Conservation (phyloP, 2,888 invertebrate species). For the Formica aserva region DNA sequence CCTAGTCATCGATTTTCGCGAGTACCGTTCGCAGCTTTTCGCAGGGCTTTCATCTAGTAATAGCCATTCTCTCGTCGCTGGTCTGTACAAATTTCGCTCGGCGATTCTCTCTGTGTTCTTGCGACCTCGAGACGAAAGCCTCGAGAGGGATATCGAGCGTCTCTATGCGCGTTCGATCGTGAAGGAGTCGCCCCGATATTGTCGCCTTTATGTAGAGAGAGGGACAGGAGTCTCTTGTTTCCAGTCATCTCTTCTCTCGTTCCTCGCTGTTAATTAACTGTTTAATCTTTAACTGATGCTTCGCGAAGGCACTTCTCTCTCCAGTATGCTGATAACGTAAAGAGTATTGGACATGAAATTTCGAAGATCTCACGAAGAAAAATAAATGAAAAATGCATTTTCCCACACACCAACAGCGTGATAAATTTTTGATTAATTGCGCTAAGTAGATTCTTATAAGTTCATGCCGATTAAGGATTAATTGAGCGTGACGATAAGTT, state of each 20-base stretch:
- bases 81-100: conserved; percentile 48
- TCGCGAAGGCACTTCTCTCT: neutral
- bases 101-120: conserved; percentile 50
- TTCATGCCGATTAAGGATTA: conserved; percentile 23
- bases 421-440: neutral
- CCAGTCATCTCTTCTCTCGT: conserved; percentile 4
- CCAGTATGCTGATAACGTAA: neutral
- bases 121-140: conserved; percentile 42
- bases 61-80: conserved; percentile 44
- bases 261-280: conserved; percentile 23
- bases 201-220: neutral
- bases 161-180: conserved; percentile 14
- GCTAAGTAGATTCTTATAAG: neutral
- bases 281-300: conserved; percentile 9
- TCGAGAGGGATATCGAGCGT: conserved; percentile 14
- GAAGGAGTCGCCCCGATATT: neutral
- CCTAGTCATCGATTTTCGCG: conserved; percentile 40
- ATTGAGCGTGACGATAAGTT: conserved; percentile 21
- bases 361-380: neutral
- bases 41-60: conserved; percentile 28
- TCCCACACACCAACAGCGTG: neutral
- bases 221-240: conserved; percentile 14
- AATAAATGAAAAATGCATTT: neutral
- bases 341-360: neutral
- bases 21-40: conserved; percentile 29